Base-by-base conservation (phyloP, 2,113 vertebrate species). In the Salvator merianae region DNA sequence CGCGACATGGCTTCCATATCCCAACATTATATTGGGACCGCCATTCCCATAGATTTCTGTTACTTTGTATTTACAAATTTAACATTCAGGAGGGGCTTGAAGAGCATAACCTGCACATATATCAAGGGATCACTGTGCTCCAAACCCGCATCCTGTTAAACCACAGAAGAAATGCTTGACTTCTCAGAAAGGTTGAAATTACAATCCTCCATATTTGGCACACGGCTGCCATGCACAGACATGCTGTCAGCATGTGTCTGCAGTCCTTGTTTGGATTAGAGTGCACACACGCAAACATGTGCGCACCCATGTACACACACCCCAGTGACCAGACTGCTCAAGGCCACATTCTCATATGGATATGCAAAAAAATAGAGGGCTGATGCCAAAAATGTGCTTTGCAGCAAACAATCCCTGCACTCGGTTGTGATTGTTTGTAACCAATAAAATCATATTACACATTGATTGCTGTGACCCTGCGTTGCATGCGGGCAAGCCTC, bases 241-340 rank as follows among this genome's bases (percentile, higher is more conserved):
- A 34, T 70, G 50, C 12, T 40, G 18, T 63, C 14, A 91, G 90
- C 92, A 94, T 91, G 87, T 92, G 94, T 88, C 91, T 90, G 82
- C 87, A 89, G 92, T 90, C 91, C 88, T 91, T 94, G 93, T 92
- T 94, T 93, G 92, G 92, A 93, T 93, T 93, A 90, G 78, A 76
- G 65, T 84, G 82, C 91, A 87, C 88, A 92, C 91, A 94, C 87
- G 47, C 38, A 90, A 30, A 47, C n/a, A 66, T 24, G 40, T 36
- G 34, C 22, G 6, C 22, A 53, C 10, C 14, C 30, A 40, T 7
- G 22, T 36, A 47, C n/a, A 50, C 7, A 1, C 89, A 91, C 32
- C 2, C 12, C 32, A 47, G 18, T 43, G 75, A 72, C 53, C 75
- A 3, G 50, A 83, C 88, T 88, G 91, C 91, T 92, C 92, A 94